Base-by-base conservation (phyloP, 2,888 invertebrate genomes). In the Chorisops tibialis region DNA sequence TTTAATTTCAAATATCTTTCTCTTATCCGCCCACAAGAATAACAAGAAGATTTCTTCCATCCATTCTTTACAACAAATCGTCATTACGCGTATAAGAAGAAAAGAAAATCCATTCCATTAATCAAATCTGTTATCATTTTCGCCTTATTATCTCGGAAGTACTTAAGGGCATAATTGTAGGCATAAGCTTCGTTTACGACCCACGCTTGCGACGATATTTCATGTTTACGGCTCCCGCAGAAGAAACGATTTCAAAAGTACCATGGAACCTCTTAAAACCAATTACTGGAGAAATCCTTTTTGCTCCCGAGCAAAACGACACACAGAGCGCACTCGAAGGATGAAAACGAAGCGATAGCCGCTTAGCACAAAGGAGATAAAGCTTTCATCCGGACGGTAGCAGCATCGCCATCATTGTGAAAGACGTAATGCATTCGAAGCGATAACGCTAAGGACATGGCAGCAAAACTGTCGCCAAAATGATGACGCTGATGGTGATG, bases 261-360 rank as follows among this genome's bases (percentile, higher is more conserved):
- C 30, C 56, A 30, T 16, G 30, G 43, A 56, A 45, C 43, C 56
- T 56, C 43, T 56, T 56, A 22, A 56, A 56, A 56, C 56, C 45
- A 56, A 56, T 56, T 56, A 56, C 56, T 11, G 18, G 30, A 18
- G 56, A 56, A 56, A 56, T 56, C 56, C 56, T 56, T 56, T 24
- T 56, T 56, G 43, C 45, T 45, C n/a, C 45, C 45, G 9, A 30
- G 30, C 30, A n/a, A n/a, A n/a, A n/a, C n/a, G n/a, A n/a, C 9
- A 30, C 30, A 30, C 30, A 30, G 5, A 30, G 30, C 30, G 30
- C 30, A 30, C 30, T 30, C 9, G 30, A 1, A 30, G 30, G 30
- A 30, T 30, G 30, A 30, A 45, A 11, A n/a, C 21, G 52, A 39
- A 45, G 24, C 14, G 2, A 45, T 16, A 16, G 45, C 24, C n/a